These are phyloP conservation scores for Procambarus clarkii DNA, from an alignment of 1,140 invertebrate species.

Conservation along the genomic window DNA sequence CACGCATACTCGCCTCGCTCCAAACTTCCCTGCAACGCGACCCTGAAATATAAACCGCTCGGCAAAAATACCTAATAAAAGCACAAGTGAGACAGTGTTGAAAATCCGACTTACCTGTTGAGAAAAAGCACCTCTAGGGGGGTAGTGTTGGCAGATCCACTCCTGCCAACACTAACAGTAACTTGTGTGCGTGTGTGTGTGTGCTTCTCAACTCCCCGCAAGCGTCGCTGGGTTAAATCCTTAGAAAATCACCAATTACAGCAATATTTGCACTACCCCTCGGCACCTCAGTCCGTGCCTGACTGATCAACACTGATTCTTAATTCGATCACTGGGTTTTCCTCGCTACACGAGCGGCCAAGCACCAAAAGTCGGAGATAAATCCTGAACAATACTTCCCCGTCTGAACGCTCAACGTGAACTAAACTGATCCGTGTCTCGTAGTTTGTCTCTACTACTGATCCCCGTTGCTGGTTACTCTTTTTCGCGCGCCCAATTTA, in stretches of 20 bases:
- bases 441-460: conserved; percentile 55
- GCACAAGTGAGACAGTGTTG: background rate
- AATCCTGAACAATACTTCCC: conserved; percentile 55
- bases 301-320: conserved; percentile 59
- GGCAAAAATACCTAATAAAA: background rate
- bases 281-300: conserved; percentile 44
- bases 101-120: conserved; percentile 51
- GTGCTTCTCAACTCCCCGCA: conserved; percentile 18
- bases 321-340: conserved; percentile 56
- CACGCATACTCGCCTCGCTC: background rate
- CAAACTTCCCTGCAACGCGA: background rate
- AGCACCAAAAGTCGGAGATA: conserved; percentile 60
- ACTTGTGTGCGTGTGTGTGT: background rate
- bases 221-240: conserved; percentile 17
- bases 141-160: conserved; percentile 53
- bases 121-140: conserved; percentile 33
- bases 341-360: conserved; percentile 41
- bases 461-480: conserved; percentile 33
- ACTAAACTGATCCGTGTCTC: conserved; percentile 51
- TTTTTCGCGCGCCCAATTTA: conserved; percentile 25
- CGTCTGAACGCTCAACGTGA: conserved; percentile 59
- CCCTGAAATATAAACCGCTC: background rate
- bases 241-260: conserved; percentile 14
- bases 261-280: conserved; percentile 41
- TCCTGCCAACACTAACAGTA: conserved; percentile 38